A percentile compares a stretch with the other conserved stretches of the same genome.
Conservation (phyloP, 2,888 invertebrate genomes). For the Drosophila mayaguana region DNA sequence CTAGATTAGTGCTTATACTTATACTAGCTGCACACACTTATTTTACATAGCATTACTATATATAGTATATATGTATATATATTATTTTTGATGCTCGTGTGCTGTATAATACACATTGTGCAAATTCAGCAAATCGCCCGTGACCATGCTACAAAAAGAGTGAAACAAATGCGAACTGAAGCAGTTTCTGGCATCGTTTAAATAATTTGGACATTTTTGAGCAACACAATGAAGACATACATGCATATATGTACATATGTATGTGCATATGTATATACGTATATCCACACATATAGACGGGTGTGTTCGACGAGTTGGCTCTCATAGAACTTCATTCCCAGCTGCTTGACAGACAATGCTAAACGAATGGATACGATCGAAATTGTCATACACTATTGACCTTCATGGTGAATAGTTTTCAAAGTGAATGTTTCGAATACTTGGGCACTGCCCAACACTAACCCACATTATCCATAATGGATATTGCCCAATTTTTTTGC, state of each 20-base stretch:
- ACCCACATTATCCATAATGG: constrained; percentile 40
- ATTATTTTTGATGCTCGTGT: constrained; percentile 1
- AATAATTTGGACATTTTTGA: constrained; percentile 53
- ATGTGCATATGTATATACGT: neutral
- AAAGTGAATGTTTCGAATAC: constrained; percentile 61
- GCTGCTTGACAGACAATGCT: constrained; percentile 28
- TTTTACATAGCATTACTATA: neutral
- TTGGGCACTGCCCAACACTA: constrained; percentile 35
- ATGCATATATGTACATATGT: neutral
- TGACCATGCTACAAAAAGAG: constrained; percentile 61
- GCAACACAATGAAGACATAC: constrained; percentile 15
- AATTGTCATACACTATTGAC: constrained; percentile 67
- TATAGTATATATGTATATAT: neutral
- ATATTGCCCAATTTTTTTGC: constrained; percentile 40
- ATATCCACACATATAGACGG: constrained; percentile 8
- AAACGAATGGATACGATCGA: constrained; percentile 37
- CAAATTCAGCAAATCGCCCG: constrained; percentile 64
- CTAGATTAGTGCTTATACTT: neutral
- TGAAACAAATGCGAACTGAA: constrained; percentile 39
- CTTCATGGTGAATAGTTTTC: constrained; percentile 68
- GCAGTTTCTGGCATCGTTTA: constrained; percentile 39
- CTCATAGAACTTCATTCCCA: constrained; percentile 52
- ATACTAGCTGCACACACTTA: constrained; percentile 2
- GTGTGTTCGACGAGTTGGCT: constrained; percentile 48
- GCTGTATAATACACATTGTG: constrained; percentile 24